Base-by-base conservation (phyloP, 1,140 invertebrate genomes). In the Drosophila bocqueti region DNA sequence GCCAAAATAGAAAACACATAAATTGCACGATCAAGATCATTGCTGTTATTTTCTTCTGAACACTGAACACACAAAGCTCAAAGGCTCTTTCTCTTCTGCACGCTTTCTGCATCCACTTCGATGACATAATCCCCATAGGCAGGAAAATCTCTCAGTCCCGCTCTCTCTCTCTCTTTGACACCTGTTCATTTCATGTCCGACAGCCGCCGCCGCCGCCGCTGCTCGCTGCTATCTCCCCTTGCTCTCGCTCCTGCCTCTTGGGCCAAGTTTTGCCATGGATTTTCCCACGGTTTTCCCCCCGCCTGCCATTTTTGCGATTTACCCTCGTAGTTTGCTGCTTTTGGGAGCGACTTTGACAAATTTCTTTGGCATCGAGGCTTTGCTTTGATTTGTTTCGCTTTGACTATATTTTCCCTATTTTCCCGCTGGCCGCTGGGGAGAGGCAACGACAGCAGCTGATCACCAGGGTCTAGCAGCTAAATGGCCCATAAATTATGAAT, bases 1-100 rank as follows among this genome's bases (percentile, higher is more conserved):
- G 83, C 83, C 81, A 87, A 87, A 89, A 89, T 89, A 87, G 81
- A 87, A 89, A 87, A 87, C 46, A 89, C 77, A 87, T 83, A 87
- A 83, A 89, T 87, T 74, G 81, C 86, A 72, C 82, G 84, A 89
- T 87, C 84, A 87, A 89, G 84, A 87, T 87, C 84, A 87, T 85
- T 87, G 84, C 84, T 82, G 79, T 52, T 21, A 15, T 50, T 18
- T 38, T 50, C 29, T 38, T 50, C 50, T 57, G 13, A 29, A 26
- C 18, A 34, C 9, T 24, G 24, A 6, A 29, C 29, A 24, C 45
- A 55, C 34, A 38, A 24, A 55, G 34, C 52, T 11, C 36, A 18
- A 40, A 21, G 52, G 21, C 21, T 21, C n/a, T 50, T 18, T 36
- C 43, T 34, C 38, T 61, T 60, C 50, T 69, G 36, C 36, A 29